Evolutionary conservation across 2,888 invertebrate species (phyloP), one percentile per base, ranked within the genome.

Genomic region (Cecidostiba fungosa): DNA sequence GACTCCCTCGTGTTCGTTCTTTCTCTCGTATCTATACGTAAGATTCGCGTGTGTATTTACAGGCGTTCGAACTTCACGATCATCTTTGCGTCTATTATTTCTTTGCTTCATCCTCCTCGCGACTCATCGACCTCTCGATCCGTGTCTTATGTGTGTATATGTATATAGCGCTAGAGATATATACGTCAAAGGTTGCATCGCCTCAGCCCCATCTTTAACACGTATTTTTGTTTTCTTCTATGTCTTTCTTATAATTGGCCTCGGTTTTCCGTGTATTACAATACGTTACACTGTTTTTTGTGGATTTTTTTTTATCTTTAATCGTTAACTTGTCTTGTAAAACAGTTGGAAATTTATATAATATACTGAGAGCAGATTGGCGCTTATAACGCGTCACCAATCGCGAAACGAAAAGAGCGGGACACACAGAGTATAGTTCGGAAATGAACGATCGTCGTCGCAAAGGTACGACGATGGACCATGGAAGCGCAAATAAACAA

Each of bases 401-500:
- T 73, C 43, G n/a, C 16, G 50, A 72, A 29, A 50, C 6, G 23
- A 69, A 47, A 32, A 66, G 73, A 73, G 47, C 23, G n/a, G 50
- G 23, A 62, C 47, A 70, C 32, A 50, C 54, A 59, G 19, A 59
- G 54, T 59, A 59, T 59, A 59, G 26, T 54, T 77, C 19, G 47
- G 39, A 36, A 39, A 82, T 32, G 62, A 82, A 70, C 50, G 32
- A 70, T 69, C 26, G 16, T 16, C 54, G 23, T 14, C 32, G 54
- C 32, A n/a, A 43, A 19, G 4, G 54, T 29, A 26, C 39, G 66
- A 62, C 66, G 32, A 47, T 59, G 54, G 72, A 70, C 66, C 32
- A 50, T 79, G 84, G 79, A 79, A 77, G 85, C 70, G 59, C 70
- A 77, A 85, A 84, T 36, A 79, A 80, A 85, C 23, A 66, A 76